Evolutionary conservation across 2,113 vertebrate species (phyloP).

Genomic region (Spea multiplicata): DNA sequence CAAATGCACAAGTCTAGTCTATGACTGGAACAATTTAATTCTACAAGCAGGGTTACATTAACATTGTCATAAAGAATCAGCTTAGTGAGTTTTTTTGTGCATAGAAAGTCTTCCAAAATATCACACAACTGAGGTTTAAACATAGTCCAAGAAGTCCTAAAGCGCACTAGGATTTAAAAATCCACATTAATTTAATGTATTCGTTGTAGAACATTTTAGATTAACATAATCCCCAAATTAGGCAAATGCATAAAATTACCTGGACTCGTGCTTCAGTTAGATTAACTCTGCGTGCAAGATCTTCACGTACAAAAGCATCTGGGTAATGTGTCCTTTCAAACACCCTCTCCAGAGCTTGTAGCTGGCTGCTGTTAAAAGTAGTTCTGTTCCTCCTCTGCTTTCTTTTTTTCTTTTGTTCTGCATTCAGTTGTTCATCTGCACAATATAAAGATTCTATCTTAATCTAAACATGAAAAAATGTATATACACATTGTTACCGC

Average conservation of each 20-base stretch:
- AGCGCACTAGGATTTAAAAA: no score
- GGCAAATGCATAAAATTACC: slow-evolving; percentile 62
- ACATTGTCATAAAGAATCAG: no score
- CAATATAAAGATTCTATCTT: background rate
- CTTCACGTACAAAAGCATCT: slow-evolving; percentile 94
- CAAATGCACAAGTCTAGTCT: no score
- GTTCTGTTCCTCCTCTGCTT: slow-evolving; percentile 95
- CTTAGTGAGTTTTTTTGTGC: no score
- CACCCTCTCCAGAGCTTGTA: slow-evolving; percentile 93
- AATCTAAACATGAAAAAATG: background rate
- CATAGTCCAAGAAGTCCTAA: no score
- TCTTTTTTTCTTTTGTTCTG: slow-evolving; percentile 95
- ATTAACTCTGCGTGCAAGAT: slow-evolving; percentile 94
- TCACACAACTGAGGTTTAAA: no score
- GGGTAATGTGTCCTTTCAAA: slow-evolving; percentile 98
- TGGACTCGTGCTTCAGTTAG: slow-evolving; percentile 95
- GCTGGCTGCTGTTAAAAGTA: slow-evolving; percentile 97
- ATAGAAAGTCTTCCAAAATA: no score
- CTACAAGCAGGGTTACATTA: no score
- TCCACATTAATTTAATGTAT: no score
- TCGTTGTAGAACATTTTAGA: no score
- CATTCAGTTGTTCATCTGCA: slow-evolving; percentile 89
- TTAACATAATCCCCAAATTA: no score
- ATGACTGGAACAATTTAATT: no score
- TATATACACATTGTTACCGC: background rate